Evolutionary conservation across 2,797 vertebrate genomes (phyloP).

Genomic region (Sorex maritimensis): DNA sequence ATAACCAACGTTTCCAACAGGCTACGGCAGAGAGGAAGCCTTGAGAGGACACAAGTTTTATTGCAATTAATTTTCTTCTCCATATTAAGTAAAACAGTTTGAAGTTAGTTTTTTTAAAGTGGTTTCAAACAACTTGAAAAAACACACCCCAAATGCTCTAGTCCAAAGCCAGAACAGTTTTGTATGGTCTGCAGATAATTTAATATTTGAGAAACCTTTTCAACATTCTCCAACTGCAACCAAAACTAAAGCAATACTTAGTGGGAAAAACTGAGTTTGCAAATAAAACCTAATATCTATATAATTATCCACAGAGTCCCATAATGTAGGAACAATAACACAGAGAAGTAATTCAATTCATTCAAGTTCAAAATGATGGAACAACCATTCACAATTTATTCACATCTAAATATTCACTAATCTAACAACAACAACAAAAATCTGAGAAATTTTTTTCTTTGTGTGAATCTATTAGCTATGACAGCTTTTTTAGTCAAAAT

Average conservation of each 20-base stretch:
- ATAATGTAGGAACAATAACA: conserved; percentile 40
- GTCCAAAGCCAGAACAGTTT: conserved; percentile 70
- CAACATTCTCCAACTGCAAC: conserved; percentile 76
- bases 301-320: conserved; percentile 75
- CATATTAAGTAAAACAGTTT: conserved; percentile 54
- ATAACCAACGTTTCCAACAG: not conserved
- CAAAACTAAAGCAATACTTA: conserved; percentile 76
- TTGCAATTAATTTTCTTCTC: conserved; percentile 28
- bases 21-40: not conserved
- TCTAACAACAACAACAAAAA: conserved; percentile 1
- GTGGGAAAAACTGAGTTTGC: conserved; percentile 35
- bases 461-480: not conserved
- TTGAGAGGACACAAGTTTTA: not conserved
- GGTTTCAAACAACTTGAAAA: conserved; percentile 70
- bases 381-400: not conserved
- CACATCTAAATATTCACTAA: not conserved
- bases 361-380: conserved; percentile 48
- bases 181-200: conserved; percentile 71
- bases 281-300: conserved; percentile 76
- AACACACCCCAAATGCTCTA: conserved; percentile 40
- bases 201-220: conserved; percentile 79
- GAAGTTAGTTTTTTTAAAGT: conserved; percentile 22
- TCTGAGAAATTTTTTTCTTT: conserved; percentile 40
- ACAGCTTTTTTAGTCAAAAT: conserved; percentile 23
- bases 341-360: conserved; percentile 17